Evolutionary conservation across 2,797 vertebrate species (phyloP), one percentile per base, ranked within the genome.

Genomic region (Acanthurus tractus): DNA sequence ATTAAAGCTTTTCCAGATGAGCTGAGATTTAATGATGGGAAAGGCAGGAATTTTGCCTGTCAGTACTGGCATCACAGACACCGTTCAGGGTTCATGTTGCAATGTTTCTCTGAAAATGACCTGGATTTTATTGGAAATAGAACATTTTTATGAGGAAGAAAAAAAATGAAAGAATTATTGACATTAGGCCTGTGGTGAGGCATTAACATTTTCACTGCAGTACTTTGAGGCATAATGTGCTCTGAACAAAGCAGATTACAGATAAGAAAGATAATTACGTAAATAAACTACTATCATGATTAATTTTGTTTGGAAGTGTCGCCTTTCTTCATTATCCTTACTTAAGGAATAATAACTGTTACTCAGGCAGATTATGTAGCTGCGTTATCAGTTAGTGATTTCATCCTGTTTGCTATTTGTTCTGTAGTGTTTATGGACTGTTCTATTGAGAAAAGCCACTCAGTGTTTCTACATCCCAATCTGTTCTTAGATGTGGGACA

Each of bases 1-100:
- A 78, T 80, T 87, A 84, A 85, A 76, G 61, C 52, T 61, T 87
- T 34, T 88, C 81, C 79, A 88, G 81, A 75, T 82, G 86, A 86
- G 53, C 61, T 53, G 67, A 49, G 68, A 45, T 73, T 74, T 57
- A 64, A 36, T 46, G 20, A 82, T 52, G 52, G 29, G 67, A 73
- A 82, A 79, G 66, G 34, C 68, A 57, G 25, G 48, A 29, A 57
- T 79, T 79, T 34, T 22, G 29, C 8, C 14, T 25, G 22, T 70
- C 64, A 50, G 17, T 14, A 8, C 29, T 66, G 44, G 46, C 62
- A 9, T 50, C 13, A 4, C 44, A 58, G 20, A 55, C 23, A 59
- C 4, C 63, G 20, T 42, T 62, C 7, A 49, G 0, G 4, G 8
- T 70, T 29, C 3, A 79, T 68, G 70, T 65, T 59, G 17, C 13